phyloP scores from a whole-genome alignment of 2,888 invertebrate genomes.

The Harpalus rubripes region DNA sequence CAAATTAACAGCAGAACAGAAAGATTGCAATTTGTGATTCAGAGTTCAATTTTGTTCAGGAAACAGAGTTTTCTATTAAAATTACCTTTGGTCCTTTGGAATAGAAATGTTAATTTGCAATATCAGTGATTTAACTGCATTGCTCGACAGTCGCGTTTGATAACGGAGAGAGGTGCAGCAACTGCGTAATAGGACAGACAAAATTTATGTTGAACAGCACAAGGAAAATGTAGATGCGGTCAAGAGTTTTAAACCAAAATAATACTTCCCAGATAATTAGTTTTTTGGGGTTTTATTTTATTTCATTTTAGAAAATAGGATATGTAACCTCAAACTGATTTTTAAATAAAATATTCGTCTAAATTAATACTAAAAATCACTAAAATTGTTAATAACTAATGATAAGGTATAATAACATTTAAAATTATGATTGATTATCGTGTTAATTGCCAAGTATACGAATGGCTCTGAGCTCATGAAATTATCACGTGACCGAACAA shows the following conservation, averaged over 20 bases:
- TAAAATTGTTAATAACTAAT: too few species aligned
- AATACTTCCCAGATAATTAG: background rate
- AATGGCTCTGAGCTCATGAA: too few species aligned
- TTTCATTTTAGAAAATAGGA: too few species aligned
- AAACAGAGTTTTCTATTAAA: background rate
- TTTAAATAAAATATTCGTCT: too few species aligned
- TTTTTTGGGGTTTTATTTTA: too few species aligned
- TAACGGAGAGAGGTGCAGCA: background rate
- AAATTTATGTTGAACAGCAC: background rate
- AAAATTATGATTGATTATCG: too few species aligned
- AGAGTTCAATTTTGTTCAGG: background rate
- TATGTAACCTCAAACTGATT: too few species aligned
- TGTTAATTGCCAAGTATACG: too few species aligned
- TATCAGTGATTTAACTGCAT: background rate
- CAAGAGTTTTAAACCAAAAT: background rate
- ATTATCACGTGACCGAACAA: too few species aligned
- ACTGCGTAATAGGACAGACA: background rate
- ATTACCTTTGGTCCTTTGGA: background rate
- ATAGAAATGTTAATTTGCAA: background rate
- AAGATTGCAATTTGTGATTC: background rate
- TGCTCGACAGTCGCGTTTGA: background rate
- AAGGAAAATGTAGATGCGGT: constrained; percentile 2
- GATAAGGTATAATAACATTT: too few species aligned
- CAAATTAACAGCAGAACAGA: background rate
- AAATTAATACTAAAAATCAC: too few species aligned